Base-by-base conservation (phyloP, 2,888 invertebrate genomes). In the Tridacna gigas region DNA sequence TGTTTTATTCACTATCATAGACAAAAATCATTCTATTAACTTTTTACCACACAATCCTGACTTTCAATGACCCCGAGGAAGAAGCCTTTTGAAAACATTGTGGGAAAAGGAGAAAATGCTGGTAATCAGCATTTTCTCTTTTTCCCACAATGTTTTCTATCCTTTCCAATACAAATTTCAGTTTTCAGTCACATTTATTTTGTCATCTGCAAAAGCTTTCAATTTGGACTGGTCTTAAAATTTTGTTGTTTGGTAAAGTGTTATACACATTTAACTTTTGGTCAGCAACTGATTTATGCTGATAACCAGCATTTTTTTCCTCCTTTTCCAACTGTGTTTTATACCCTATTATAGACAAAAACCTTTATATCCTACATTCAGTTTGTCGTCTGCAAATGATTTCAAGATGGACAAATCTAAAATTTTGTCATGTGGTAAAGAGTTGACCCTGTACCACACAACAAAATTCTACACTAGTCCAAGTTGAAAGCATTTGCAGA, bases 81-180 rank as follows among this genome's bases (percentile, higher is more conserved):
- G 63, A 63, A 20, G 25, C 15, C 63, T 63, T 63, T n/a, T n/a
- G 22, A 63, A 63, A 63, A 63, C 63, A 63, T 13, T 22, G n/a
- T 25, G 9, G 25, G 20, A 56, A 56, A 56, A 56, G 56, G n/a
- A n/a, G 56, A 56, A 56, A 56, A 56, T 63, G 63, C 63, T 63
- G n/a, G 22, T 63, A 13, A 63, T 22, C n/a, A 63, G 22, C 22
- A 56, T 22, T 63, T 63, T n/a, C 22, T 63, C 25, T 22, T 22
- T 63, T 63, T n/a, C 22, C 63, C 22, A 63, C 63, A 63, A n/a
- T 63, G 22, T 63, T 63, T 63, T 63, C 63, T 63, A 63, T 4
- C 63, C 63, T 25, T 22, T 7, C n/a, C 7, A 3, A 22, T 1
- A 4, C n/a, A 63, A n/a, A 22, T 22, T 63, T 63, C 13, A 22